Evolutionary conservation across 2,113 vertebrate genomes (phyloP), one percentile per base, ranked within the genome.

Genomic region (Pitta sordida): DNA sequence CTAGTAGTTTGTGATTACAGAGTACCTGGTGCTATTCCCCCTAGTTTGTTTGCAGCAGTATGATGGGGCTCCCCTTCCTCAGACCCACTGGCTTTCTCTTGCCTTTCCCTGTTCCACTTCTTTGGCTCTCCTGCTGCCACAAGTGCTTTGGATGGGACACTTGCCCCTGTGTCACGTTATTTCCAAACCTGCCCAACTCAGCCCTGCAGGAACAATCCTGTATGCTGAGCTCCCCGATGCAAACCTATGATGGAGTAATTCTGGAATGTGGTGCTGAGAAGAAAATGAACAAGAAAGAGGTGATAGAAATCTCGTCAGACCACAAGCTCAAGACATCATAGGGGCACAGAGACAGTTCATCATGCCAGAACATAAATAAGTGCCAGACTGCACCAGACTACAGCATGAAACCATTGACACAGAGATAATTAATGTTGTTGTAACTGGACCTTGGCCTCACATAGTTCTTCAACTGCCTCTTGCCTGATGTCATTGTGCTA

Each of bases 401-500:
- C 2, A 55, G 85, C 64, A 36, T 2, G 24, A 85, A 96, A 96
- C 94, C 70, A 91, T 44, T 76, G 92, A 86, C 88, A 85, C 62
- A 87, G 60, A 70, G 85, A 86, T 83, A 94, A 96, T 90, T 64
- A 92, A 95, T 94, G 89, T 82, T 86, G 34, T 41, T 81, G 88
- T 44, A 91, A 55, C 53, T 67, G 91, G 96, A 93, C 94, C 93
- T 96, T 94, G 95, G 91, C 90, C 94, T 93, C 88, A 76, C 64
- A 59, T 23, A 1, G 62, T 89, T 91, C 86, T 83, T 90, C 88
- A 88, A 5, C 75, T 0, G 2, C n/a, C 70, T 82, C 82, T 80
- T 70, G 70, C 68, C 59, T 60, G 37, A 43, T 86, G 86, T 83
- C 58, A 73, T 37, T 74, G 5, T 90, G 63, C 91, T 81, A 22